phyloP scores from a whole-genome alignment of 2,113 vertebrate species.

The Toxotes chatareus region DNA sequence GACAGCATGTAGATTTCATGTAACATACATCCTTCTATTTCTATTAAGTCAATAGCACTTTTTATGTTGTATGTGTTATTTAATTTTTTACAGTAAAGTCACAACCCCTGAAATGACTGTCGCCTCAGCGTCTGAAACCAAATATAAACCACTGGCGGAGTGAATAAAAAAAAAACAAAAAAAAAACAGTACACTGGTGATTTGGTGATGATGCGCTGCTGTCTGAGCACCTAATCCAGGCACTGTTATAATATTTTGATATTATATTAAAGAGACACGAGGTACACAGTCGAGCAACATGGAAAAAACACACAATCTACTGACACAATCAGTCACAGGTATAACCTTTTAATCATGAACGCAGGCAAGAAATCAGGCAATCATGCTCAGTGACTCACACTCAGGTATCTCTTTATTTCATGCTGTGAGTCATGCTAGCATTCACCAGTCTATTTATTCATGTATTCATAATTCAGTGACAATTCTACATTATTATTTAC shows the following conservation, averaged over 20 bases:
- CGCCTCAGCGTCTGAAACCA: too few species aligned
- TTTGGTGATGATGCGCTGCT: too few species aligned
- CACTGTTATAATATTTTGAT: not conserved
- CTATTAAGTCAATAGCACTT: too few species aligned
- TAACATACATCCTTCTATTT: too few species aligned
- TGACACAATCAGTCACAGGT: not conserved
- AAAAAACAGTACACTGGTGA: too few species aligned
- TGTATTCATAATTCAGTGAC: constrained; percentile 1
- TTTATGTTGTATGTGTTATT: too few species aligned
- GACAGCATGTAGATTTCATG: not conserved
- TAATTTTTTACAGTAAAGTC: too few species aligned
- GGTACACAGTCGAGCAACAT: not conserved
- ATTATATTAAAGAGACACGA: not conserved
- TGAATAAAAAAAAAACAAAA: too few species aligned
- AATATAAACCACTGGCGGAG: too few species aligned
- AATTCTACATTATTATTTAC: not conserved
- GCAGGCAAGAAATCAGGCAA: not conserved
- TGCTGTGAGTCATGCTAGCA: not conserved
- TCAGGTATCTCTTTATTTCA: not conserved
- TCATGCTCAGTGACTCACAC: constrained; percentile 4
- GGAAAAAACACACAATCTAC: not conserved
- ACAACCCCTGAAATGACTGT: too few species aligned
- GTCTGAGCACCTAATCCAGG: not conserved
- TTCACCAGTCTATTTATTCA: constrained; percentile 1
- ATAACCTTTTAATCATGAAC: constrained; percentile 1